Percentiles rank a stretch among this genome's conserved stretches.
These are phyloP conservation scores for Lepidocolaptes lacrymiger DNA, from an alignment of 2,797 vertebrate genomes.

Conservation along the genomic window DNA sequence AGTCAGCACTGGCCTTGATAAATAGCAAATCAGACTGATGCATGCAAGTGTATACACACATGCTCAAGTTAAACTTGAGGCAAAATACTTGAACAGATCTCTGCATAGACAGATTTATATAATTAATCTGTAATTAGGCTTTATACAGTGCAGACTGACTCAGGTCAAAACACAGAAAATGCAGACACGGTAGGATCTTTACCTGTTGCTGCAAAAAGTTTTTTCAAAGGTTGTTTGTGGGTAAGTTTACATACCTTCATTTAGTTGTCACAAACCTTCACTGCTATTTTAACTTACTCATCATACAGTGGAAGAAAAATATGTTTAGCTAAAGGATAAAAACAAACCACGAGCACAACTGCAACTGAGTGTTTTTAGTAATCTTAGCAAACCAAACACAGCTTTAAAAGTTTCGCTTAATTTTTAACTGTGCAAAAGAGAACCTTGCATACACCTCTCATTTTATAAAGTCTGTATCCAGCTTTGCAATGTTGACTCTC, in stretches of 20 bases:
- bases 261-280: conserved; percentile 23
- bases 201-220: conserved; percentile 40
- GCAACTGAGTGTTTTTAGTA: not conserved
- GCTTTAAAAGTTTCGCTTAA: not conserved
- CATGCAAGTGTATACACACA: conserved; percentile 57
- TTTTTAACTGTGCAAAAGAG: not conserved
- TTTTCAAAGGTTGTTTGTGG: conserved; percentile 44
- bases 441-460: not conserved
- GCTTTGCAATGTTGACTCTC: not conserved
- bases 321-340: conserved; percentile 53
- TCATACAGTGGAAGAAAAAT: conserved; percentile 7
- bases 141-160: conserved; percentile 37
- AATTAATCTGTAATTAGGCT: conserved; percentile 68
- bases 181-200: conserved; percentile 49
- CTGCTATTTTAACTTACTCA: conserved; percentile 16
- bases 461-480: not conserved
- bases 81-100: conserved; percentile 49
- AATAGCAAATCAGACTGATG: conserved; percentile 66
- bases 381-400: not conserved
- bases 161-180: conserved; percentile 55
- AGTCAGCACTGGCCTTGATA: conserved; percentile 70
- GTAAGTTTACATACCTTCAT: conserved; percentile 17
- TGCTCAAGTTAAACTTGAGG: conserved; percentile 50
- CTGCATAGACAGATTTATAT: conserved; percentile 58
- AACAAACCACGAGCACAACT: conserved; percentile 23